Conservation (phyloP, 2,113 vertebrate genomes). For the Manacus vitellinus region DNA sequence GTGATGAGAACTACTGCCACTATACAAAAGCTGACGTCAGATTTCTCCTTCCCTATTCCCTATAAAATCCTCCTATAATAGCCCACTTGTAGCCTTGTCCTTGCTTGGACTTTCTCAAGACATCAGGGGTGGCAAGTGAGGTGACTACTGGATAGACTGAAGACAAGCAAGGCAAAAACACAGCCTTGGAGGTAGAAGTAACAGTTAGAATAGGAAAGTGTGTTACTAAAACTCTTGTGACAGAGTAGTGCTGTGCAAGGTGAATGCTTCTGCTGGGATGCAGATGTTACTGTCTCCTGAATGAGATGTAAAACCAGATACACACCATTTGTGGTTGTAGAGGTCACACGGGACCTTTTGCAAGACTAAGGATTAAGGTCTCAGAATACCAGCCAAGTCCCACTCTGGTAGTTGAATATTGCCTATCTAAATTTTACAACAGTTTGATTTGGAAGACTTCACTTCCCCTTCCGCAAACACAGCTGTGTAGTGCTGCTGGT, state of each 20-base stretch:
- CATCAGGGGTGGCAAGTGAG: neutral
- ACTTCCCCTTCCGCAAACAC: conserved; percentile 38
- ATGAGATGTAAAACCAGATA: neutral
- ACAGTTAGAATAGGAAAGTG: neutral
- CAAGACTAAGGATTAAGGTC: conserved; percentile 10
- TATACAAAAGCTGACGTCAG: neutral
- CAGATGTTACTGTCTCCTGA: neutral
- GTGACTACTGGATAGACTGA: neutral
- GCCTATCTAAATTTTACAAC: conserved; percentile 57
- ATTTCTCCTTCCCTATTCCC: neutral
- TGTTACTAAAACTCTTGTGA: neutral
- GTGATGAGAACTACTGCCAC: neutral
- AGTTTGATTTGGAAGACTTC: conserved; percentile 58
- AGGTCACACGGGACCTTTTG: neutral
- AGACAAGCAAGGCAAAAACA: neutral
- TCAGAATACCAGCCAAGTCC: conserved; percentile 33
- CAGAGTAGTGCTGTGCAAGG: neutral
- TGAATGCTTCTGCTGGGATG: neutral
- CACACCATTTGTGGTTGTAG: neutral
- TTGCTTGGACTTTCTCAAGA: neutral
- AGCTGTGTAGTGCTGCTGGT: conserved; percentile 2
- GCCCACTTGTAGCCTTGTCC: neutral
- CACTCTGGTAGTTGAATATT: conserved; percentile 27
- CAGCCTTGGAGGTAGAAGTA: neutral
- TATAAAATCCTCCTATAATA: neutral